Evolutionary conservation across 2,888 invertebrate species (phyloP).

Genomic region (Rambutsinella grinnellia): DNA sequence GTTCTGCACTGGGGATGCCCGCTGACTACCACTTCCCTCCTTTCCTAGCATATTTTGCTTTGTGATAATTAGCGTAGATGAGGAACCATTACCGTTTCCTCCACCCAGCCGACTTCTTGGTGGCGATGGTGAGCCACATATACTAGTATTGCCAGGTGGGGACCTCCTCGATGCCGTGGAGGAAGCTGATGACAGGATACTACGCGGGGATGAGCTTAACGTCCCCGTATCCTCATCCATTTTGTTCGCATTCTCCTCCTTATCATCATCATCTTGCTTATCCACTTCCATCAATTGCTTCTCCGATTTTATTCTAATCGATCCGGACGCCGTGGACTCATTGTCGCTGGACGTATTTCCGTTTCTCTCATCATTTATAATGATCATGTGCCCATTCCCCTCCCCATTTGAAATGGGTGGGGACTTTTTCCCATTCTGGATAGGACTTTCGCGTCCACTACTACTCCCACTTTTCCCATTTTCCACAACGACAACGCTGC

Average conservation of each 20-base stretch:
- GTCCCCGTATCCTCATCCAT: constrained; percentile 44
- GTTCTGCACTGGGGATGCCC: constrained; percentile 51
- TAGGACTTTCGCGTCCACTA: constrained; percentile 24
- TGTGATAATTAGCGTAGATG: constrained; percentile 61
- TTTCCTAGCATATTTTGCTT: constrained; percentile 50
- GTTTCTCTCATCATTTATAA: constrained; percentile 26
- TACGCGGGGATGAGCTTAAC: constrained; percentile 51
- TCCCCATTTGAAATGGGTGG: constrained; percentile 18
- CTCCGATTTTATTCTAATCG: constrained; percentile 57
- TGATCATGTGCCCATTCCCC: constrained; percentile 24
- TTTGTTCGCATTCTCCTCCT: constrained; percentile 54
- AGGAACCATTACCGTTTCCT: constrained; percentile 33
- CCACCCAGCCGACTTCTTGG: constrained; percentile 50
- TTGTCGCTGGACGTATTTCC: constrained; percentile 50
- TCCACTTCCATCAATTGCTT: constrained; percentile 44
- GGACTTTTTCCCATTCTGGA: constrained; percentile 19
- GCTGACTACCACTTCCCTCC: constrained; percentile 43
- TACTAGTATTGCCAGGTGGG: constrained; percentile 36
- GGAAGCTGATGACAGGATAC: constrained; percentile 55
- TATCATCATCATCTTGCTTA: constrained; percentile 45
- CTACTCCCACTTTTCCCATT: constrained; percentile 18
- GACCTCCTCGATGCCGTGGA: constrained; percentile 48
- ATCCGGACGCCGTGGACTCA: constrained; percentile 47
- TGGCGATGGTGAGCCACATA: constrained; percentile 37
- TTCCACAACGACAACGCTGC: constrained; percentile 27